Evolutionary conservation across 2,113 vertebrate species (phyloP), one percentile per base, ranked within the genome.

Genomic region (Anseranas semipalmata): DNA sequence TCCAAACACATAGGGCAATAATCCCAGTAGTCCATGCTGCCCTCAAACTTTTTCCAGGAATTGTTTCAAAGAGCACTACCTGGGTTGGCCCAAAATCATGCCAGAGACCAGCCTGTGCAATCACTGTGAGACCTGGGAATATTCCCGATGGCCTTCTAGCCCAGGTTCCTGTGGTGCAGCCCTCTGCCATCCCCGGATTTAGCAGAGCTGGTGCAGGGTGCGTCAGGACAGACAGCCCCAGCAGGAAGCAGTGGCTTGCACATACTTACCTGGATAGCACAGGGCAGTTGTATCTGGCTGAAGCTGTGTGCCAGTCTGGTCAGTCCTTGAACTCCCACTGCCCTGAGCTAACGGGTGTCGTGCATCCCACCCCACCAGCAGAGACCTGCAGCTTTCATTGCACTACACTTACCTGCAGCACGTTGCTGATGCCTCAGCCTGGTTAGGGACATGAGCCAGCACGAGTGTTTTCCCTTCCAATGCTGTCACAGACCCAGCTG

Each of bases 211-310:
- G 50, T 52, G 39, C 62, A 30, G 66, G 4, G 1, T 33, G 11
- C 39, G 24, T 33, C 63, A 27, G 52, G n/a, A 56, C 15, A 45
- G 14, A 59, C 72, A 84, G 53, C 53, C 43, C 37, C 93, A 62
- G 56, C 33, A n/a, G 59, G 68, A n/a, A 66, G 30, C 33, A 56
- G 56, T 52, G 56, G 18, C 62, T 53, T 56, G 59, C 65, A 46
- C 32, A 10, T 13, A n/a, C 27, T 52, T 15, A 8, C 2, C 30
- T 0, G 0, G 14, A 3, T 2, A 35, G 27, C n/a, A 6, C 33
- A 5, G 32, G 55, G 85, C 46, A 74, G 65, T 50, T 50, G 45
- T 60, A 35, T 55, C 74, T 48, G 43, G 63, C 16, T 58, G 75
- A 25, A 78, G 28, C n/a, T 2, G 27, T 8, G 8, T 37, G 17